These are phyloP conservation scores for Leptopilina boulardi DNA, from an alignment of 1,140 invertebrate genomes.

Conservation along the genomic window DNA sequence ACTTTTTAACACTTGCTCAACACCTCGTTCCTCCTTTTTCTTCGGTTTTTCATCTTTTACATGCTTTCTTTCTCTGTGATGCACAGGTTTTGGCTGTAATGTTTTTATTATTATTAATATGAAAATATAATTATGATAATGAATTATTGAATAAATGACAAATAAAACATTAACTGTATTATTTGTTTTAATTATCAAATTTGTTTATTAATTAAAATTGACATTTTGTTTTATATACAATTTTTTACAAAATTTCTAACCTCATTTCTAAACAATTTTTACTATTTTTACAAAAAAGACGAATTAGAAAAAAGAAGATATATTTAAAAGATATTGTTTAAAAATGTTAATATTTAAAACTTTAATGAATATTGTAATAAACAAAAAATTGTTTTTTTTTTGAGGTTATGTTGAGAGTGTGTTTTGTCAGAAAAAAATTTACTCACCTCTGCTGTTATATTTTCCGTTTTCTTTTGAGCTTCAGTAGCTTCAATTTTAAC, in stretches of 20 bases:
- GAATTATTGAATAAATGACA: no score
- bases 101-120: background rate
- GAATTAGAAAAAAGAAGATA: background rate
- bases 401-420: conserved; percentile 54
- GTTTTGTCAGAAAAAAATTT: conserved; percentile 35
- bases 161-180: no score
- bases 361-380: background rate
- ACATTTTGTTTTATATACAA: no score
- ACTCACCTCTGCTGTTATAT: conserved; percentile 50
- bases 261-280: background rate
- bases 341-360: background rate
- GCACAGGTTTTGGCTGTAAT: conserved; percentile 36
- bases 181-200: no score
- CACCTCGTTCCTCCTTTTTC: conserved; percentile 78
- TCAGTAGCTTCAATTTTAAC: conserved; percentile 52
- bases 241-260: background rate
- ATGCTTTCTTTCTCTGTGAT: conserved; percentile 51
- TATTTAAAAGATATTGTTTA: background rate
- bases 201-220: no score
- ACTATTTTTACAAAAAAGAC: no score
- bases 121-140: no score
- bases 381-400: background rate
- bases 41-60: conserved; percentile 67
- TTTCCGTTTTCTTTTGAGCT: conserved; percentile 54
- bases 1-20: conserved; percentile 84